Evolutionary conservation across 2,113 vertebrate genomes (phyloP).

Genomic region (Aspidoscelis tigris): DNA sequence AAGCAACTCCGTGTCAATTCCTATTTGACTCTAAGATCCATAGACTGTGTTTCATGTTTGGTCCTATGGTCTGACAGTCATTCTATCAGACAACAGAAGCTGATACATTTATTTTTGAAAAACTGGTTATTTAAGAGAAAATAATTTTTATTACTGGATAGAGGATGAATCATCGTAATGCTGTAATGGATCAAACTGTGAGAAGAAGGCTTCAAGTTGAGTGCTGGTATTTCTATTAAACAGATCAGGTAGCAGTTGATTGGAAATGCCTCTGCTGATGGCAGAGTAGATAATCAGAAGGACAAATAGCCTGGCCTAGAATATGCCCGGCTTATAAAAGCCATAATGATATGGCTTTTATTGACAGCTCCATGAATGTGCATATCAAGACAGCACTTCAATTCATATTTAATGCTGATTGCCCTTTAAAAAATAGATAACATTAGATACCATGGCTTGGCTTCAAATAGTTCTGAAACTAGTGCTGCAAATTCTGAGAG

Average conservation of each 20-base stretch:
- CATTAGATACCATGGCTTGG: constrained; percentile 17
- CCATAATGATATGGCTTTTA: neutral
- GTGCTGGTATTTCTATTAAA: neutral
- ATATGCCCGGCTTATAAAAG: neutral
- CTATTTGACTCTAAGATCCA: too few species aligned
- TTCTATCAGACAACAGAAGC: too few species aligned
- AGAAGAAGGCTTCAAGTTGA: neutral
- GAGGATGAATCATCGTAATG: neutral
- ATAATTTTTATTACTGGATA: neutral
- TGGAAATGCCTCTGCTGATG: neutral
- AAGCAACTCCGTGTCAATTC: too few species aligned
- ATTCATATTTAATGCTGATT: neutral
- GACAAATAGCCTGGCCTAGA: neutral
- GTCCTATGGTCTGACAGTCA: too few species aligned
- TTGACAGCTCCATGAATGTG: neutral
- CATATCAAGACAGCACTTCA: neutral
- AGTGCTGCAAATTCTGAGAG: neutral
- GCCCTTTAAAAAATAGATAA: constrained; percentile 6
- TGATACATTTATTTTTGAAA: neutral
- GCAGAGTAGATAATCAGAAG: too few species aligned
- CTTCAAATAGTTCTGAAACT: neutral
- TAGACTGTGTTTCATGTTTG: too few species aligned
- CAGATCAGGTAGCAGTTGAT: neutral
- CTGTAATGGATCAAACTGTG: neutral
- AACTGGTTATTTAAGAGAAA: neutral